These are phyloP conservation scores for Mycetomoellerius zeteki DNA, from an alignment of 1,140 invertebrate species.

Conservation along the genomic window DNA sequence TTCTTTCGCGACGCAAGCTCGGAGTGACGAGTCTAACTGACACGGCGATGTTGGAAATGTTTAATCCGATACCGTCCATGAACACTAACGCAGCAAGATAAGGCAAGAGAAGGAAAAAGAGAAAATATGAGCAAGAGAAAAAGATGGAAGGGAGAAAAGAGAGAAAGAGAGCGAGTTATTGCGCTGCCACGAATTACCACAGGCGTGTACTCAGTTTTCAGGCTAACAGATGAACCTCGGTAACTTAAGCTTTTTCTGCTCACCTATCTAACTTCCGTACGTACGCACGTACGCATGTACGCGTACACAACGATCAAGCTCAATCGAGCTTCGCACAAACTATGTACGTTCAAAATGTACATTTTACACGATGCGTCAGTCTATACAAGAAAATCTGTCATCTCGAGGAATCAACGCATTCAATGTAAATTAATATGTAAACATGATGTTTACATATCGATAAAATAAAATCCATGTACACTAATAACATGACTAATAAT, in stretches of 20 bases:
- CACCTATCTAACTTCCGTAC: slow-evolving; percentile 31
- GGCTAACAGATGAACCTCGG: slow-evolving; percentile 64
- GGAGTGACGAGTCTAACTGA: slow-evolving; percentile 48
- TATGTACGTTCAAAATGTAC: background rate
- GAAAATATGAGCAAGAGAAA: slow-evolving; percentile 8
- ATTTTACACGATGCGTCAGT: background rate
- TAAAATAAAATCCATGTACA: background rate
- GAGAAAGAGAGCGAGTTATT: slow-evolving; percentile 7
- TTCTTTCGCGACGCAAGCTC: slow-evolving; percentile 24
- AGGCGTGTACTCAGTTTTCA: slow-evolving; percentile 60
- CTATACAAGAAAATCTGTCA: background rate
- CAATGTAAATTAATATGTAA: background rate
- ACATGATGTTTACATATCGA: slow-evolving; percentile 3
- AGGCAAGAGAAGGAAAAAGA: slow-evolving; percentile 12
- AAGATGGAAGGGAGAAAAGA: too few species aligned
- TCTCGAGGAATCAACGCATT: background rate
- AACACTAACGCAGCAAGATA: slow-evolving; percentile 36
- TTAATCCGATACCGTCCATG: slow-evolving; percentile 48
- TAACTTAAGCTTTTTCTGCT: slow-evolving; percentile 68
- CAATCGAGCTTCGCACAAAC: background rate
- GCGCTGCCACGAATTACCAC: slow-evolving; percentile 45
- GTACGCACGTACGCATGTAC: background rate
- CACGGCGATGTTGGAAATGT: slow-evolving; percentile 29
- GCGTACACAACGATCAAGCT: background rate
- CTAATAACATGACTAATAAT: background rate